Conservation (phyloP, 2,797 vertebrate genomes). For the Eupleurogrammus muticus region DNA sequence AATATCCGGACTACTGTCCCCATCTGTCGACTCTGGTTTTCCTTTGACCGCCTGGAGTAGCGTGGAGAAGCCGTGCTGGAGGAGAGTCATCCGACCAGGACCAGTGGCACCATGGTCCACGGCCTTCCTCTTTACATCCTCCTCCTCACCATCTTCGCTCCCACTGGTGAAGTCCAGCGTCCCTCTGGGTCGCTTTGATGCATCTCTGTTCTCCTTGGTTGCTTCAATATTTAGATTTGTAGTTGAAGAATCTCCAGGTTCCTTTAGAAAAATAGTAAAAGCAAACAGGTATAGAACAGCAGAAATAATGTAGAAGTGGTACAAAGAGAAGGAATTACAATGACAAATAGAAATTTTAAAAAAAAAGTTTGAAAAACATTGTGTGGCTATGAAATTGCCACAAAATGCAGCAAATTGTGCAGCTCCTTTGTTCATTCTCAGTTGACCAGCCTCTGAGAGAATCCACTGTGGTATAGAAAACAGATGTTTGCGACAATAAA, state of each 20-base stretch:
- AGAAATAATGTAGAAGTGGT: not conserved
- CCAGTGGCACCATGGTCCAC: constrained; percentile 50
- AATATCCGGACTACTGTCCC: constrained; percentile 40
- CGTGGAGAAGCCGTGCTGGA: constrained; percentile 87
- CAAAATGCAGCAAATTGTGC: constrained; percentile 11
- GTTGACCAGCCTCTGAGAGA: constrained; percentile 32
- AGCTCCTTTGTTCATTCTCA: constrained; percentile 26
- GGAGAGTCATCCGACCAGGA: constrained; percentile 81
- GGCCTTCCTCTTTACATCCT: constrained; percentile 50
- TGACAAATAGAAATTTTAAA: constrained; percentile 2
- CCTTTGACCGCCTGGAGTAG: constrained; percentile 77
- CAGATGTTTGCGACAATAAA: constrained; percentile 58
- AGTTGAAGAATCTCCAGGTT: constrained; percentile 13
- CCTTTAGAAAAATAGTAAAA: constrained; percentile 54
- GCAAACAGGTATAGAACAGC: constrained; percentile 17
- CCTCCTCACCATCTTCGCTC: constrained; percentile 90
- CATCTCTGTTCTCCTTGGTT: constrained; percentile 22
- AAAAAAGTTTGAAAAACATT: not conserved
- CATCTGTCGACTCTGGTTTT: constrained; percentile 35
- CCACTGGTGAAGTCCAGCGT: constrained; percentile 86
- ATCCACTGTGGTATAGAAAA: constrained; percentile 40
- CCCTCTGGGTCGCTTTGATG: constrained; percentile 26
- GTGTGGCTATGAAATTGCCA: constrained; percentile 19
- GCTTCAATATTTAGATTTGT: constrained; percentile 19
- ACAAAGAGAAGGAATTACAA: not conserved